Percentiles rank a stretch among this genome's conserved stretches.
Conservation (phyloP, 2,113 vertebrate species). For the Pantherophis guttatus region DNA sequence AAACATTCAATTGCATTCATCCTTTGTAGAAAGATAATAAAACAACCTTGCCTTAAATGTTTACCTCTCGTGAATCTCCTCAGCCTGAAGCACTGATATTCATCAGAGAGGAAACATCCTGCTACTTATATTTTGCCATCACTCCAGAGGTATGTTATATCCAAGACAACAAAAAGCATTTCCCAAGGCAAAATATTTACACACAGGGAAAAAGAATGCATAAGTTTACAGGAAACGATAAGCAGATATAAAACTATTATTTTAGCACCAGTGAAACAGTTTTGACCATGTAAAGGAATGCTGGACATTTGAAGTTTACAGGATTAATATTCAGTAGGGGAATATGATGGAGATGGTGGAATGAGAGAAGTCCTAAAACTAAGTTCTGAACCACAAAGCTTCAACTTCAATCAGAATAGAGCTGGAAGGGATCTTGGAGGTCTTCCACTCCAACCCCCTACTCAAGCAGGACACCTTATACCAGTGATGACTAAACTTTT, state of each 20-base stretch:
- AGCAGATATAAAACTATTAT: conserved; percentile 9
- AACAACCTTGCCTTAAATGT: background rate
- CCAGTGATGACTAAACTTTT: too few relatives aligned
- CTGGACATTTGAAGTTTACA: background rate
- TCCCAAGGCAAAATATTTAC: conserved; percentile 28
- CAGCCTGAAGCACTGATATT: background rate
- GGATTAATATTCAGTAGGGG: background rate
- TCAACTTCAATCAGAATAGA: background rate
- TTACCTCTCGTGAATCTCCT: background rate
- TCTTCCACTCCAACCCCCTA: background rate
- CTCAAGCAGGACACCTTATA: background rate
- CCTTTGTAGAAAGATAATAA: background rate
- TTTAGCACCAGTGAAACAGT: background rate
- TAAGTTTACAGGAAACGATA: conserved; percentile 15
- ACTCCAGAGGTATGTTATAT: conserved; percentile 2
- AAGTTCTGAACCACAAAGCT: background rate
- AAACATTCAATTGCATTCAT: background rate
- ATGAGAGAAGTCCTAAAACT: background rate
- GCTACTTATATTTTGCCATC: background rate
- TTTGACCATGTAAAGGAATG: background rate
- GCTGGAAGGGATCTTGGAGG: background rate
- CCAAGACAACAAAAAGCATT: conserved; percentile 14
- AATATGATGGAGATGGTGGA: background rate
- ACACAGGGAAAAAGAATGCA: background rate
- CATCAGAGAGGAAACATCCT: background rate